Conservation (phyloP, 2,797 vertebrate genomes). For the Syndactyla subalaris region DNA sequence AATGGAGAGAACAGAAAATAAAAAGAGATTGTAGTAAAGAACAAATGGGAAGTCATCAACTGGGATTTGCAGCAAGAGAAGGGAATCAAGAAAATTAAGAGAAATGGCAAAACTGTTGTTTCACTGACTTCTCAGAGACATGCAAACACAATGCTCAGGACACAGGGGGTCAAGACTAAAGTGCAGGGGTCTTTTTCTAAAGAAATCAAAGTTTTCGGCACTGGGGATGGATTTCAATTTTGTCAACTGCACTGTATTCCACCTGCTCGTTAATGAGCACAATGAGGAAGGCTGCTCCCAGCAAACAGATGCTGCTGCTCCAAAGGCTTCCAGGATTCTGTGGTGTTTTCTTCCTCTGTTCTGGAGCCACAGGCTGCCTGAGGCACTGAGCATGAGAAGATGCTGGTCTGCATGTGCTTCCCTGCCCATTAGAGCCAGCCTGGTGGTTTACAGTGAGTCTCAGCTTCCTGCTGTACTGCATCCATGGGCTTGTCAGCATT, state of each 20-base stretch:
- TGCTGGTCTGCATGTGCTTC: not conserved
- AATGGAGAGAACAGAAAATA: not conserved
- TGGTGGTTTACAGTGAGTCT: not conserved
- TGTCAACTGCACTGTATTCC: not conserved
- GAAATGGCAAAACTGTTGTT: not conserved
- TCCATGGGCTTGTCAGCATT: not conserved
- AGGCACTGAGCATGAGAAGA: not conserved
- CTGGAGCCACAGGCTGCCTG: not conserved
- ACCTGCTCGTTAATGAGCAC: not conserved
- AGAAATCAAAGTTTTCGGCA: not conserved
- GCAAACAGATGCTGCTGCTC: not conserved
- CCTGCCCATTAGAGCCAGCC: not conserved
- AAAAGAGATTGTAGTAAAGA: not conserved
- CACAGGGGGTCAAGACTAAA: not conserved
- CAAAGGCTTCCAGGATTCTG: not conserved
- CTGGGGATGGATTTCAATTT: not conserved
- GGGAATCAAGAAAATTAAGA: not conserved
- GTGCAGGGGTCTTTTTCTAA: not conserved
- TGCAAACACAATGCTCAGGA: not conserved
- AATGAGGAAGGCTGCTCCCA: not conserved
- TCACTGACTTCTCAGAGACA: not conserved
- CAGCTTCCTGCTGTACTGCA: not conserved
- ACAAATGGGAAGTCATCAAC: not conserved
- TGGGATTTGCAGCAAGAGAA: not conserved
- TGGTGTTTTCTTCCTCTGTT: not conserved